Conservation (phyloP, 2,113 vertebrate species). For the Pseudorhombus dupliciocellatus region DNA sequence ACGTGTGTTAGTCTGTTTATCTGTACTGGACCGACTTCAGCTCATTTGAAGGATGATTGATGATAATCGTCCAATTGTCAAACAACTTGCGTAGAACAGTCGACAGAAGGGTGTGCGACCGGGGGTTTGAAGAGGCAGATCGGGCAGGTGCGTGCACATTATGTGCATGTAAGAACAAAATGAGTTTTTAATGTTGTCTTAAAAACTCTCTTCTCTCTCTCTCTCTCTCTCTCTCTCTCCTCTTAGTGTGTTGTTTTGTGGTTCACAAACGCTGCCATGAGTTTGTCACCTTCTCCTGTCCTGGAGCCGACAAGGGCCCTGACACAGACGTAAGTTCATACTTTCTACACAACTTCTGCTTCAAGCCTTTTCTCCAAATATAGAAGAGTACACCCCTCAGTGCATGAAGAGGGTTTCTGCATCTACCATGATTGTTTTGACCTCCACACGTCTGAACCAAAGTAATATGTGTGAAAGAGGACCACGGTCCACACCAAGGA, state of each 20-base stretch:
- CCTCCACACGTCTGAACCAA: too few species aligned
- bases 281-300: slow-evolving; percentile 94
- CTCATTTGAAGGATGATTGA: slow-evolving; percentile 37
- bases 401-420: not conserved
- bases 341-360: not conserved
- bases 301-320: slow-evolving; percentile 91
- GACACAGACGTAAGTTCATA: slow-evolving; percentile 89
- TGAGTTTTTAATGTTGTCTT: not conserved
- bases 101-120: not conserved
- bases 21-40: slow-evolving; percentile 28
- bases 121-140: not conserved
- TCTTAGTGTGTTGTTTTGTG: slow-evolving; percentile 93
- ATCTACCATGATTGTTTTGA: too few species aligned
- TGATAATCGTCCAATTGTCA: slow-evolving; percentile 21
- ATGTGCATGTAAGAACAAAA: not conserved
- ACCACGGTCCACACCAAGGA: too few species aligned
- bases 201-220: slow-evolving; percentile 17
- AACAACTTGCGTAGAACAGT: slow-evolving; percentile 7
- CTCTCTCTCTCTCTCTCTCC: slow-evolving; percentile 52
- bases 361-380: not conserved
- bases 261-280: slow-evolving; percentile 97
- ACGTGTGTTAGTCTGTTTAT: slow-evolving; percentile 38
- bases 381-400: not conserved
- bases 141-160: slow-evolving; percentile 6
- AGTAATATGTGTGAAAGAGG: too few species aligned